Conservation (phyloP, 2,888 invertebrate genomes). For the Mongoloraphidia duomilia region DNA sequence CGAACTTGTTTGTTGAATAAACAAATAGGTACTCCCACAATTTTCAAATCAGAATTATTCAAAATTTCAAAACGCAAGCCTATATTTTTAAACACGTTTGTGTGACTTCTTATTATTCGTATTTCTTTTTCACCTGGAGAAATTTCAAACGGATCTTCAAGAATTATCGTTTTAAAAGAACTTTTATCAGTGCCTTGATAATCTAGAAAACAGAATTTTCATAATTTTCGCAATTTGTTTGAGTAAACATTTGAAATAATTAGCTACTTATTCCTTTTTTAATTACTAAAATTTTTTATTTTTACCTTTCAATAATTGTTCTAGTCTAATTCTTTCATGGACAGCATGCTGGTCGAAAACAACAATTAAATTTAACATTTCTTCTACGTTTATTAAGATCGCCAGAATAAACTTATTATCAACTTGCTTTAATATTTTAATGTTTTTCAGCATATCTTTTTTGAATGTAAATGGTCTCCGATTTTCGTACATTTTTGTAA, state of each 20-base stretch:
- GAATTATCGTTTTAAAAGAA: conserved; percentile 12
- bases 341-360: conserved; percentile 81
- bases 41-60: conserved; percentile 29
- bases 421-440: conserved; percentile 49
- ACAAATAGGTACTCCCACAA: conserved; percentile 47
- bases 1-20: conserved; percentile 39
- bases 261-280: neutral
- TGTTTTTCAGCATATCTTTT: conserved; percentile 31
- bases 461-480: conserved; percentile 25
- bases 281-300: neutral
- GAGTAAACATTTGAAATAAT: neutral
- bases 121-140: conserved; percentile 32
- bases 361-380: conserved; percentile 36
- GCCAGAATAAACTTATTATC: conserved; percentile 59
- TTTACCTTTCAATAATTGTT: conserved; percentile 46
- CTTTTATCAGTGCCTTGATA: neutral
- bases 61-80: conserved; percentile 39
- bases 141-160: conserved; percentile 16
- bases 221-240: too few species aligned
- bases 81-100: conserved; percentile 37
- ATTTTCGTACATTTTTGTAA: too few species aligned
- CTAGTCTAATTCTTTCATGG: conserved; percentile 68
- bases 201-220: neutral
- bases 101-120: conserved; percentile 36
- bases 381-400: conserved; percentile 22